Evolutionary conservation across 1,140 invertebrate genomes (phyloP).

Genomic region (Agrilus planipennis): DNA sequence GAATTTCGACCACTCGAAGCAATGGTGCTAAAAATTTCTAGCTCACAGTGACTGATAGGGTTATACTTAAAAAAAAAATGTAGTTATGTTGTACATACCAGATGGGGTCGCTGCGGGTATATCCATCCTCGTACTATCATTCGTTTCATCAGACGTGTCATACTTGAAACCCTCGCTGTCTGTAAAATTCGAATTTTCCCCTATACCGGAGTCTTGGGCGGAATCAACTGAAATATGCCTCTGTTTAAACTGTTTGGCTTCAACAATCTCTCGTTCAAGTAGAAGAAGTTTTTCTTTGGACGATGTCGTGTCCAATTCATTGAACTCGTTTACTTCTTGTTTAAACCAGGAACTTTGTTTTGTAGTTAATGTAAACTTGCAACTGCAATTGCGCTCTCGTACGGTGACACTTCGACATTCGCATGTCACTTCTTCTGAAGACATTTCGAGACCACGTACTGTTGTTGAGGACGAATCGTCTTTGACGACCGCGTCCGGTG

Average conservation of each 20-base stretch:
- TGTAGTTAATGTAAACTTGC: constrained; percentile 16
- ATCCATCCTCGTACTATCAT: constrained; percentile 11
- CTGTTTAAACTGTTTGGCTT: constrained; percentile 26
- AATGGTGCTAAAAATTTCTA: too few relatives aligned
- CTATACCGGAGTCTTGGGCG: constrained; percentile 41
- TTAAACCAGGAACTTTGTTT: constrained; percentile 17
- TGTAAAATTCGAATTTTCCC: constrained; percentile 38
- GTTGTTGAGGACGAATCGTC: constrained; percentile 1
- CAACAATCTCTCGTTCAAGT: constrained; percentile 7
- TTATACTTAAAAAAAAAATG: too few relatives aligned
- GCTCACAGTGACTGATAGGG: too few relatives aligned
- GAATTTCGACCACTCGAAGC: too few relatives aligned
- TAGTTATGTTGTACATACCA: too few relatives aligned
- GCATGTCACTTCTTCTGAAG: constrained; percentile 8
- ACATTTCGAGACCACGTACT: background rate
- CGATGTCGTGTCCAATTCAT: constrained; percentile 11
- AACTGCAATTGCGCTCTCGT: constrained; percentile 8
- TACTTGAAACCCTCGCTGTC: constrained; percentile 22
- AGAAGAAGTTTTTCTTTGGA: constrained; percentile 8
- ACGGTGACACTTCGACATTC: constrained; percentile 6
- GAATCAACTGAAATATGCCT: constrained; percentile 43
- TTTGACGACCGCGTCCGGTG: too few relatives aligned
- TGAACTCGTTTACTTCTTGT: constrained; percentile 11
- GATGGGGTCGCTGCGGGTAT: too few relatives aligned
- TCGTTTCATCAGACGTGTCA: constrained; percentile 30